Base-by-base conservation (phyloP, 2,113 vertebrate species). In the Setophaga petechia region DNA sequence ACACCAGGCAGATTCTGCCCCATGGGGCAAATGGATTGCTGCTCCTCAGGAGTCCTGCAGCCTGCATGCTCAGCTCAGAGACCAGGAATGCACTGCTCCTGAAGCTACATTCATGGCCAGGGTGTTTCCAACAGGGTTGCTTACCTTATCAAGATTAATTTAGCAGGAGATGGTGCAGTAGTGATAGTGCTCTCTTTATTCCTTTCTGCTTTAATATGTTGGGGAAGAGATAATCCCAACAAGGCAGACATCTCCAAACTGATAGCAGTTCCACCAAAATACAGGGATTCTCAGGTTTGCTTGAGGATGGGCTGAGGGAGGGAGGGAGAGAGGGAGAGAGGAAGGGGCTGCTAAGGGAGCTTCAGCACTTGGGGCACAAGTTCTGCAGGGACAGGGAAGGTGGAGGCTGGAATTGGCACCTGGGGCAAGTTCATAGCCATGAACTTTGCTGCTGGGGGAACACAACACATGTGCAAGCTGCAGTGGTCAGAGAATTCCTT, bases 1-100 rank as follows among this genome's bases (percentile, higher is more conserved):
- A 52, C 0, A 1, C 18, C 47, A 51, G 35, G 68, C 20, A 74
- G 47, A 17, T 49, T 74, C 66, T 86, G 59, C 37, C 43, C 62
- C 46, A 5, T 0, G 2, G 69, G 10, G 10, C 1, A 8, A 75
- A 35, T 0, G 1, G 17, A 43, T 33, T 0, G 0, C 51, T 86
- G 88, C 27, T 90, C 8, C 1, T 59, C 39, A 27, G 0, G 7
- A 74, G 43, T 49, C 39, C 61, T 44, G 43, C 35, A 62, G 18
- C 30, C 47, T 6, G 5, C 5, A 30, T 51, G 23, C 37, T 44
- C 0, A 0, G 28, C 68, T 78, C 47, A 39, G 63, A 76, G 58
- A 28, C 33, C 49, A 27, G 21, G 23, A 25, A 11, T 59, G 35
- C 1, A 0, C 43, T 77, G 66, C 62, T 93, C 59, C 27, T 2